phyloP scores from a whole-genome alignment of 2,797 vertebrate species.

The Octomys mimax region DNA sequence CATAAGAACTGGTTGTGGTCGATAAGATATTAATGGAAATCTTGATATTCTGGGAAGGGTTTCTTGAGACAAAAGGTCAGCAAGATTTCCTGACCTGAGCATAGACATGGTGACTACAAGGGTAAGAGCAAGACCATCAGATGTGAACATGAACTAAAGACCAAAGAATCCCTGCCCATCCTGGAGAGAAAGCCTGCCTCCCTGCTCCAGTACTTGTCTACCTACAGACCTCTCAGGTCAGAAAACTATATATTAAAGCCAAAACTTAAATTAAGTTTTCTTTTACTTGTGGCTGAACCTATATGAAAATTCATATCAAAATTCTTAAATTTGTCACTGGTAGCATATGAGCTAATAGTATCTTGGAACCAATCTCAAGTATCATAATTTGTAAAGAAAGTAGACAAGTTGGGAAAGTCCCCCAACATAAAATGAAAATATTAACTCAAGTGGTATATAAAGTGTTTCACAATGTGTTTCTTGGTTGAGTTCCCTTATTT shows the following conservation, averaged over 20 bases:
- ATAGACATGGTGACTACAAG: no score
- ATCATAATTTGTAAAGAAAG: background rate
- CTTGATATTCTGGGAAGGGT: background rate
- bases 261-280: background rate
- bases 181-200: background rate
- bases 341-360: background rate
- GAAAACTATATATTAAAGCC: background rate
- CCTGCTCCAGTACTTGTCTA: background rate
- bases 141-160: background rate
- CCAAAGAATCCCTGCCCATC: background rate
- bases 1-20: background rate
- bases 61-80: background rate
- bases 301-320: background rate
- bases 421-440: background rate
- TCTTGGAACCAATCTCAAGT: background rate
- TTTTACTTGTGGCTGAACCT: background rate
- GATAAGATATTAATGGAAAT: background rate
- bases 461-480: background rate
- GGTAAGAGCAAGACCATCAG: background rate
- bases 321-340: background rate
- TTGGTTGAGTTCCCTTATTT: background rate
- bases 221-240: background rate
- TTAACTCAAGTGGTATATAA: background rate
- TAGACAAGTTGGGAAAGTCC: background rate
- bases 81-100: background rate